Base-by-base conservation (phyloP, 1,140 invertebrate genomes). In the Megalopta genalis region DNA sequence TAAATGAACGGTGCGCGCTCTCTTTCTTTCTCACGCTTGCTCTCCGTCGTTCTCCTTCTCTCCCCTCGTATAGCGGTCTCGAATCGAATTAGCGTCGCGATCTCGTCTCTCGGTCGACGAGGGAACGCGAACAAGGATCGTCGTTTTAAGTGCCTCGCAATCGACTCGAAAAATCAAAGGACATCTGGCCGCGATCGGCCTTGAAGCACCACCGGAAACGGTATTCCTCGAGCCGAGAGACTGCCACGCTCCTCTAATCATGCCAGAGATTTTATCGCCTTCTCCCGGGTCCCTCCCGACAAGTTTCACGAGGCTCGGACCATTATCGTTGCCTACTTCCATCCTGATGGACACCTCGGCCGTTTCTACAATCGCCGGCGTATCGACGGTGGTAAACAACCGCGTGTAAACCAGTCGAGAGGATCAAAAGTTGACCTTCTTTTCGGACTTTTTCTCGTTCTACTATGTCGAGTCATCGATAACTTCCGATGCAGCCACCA, bases 151-250 rank as follows among this genome's bases (percentile, higher is more conserved):
- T 69, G 25, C 21, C 42, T 46, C 10, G 42, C 32, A 42, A 32
- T 42, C 23, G 57, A 27, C 27, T 62, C 25, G 72, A 84, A 80
- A n/a, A 49, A 80, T 80, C 39, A 39, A 76, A 84, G 67, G 63
- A 39, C 66, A 84, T 73, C 49, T 25, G 14, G 25, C 8, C 49
- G 21, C 25, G 37, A 83, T 70, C 59, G 59, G 23, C 83, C 82
- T 77, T 85, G 69, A 73, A 85, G 52, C 23, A 65, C 49, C 63
- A n/a, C 52, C 52, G 72, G 65, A 85, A 85, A 84, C 59, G 39
- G 63, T 49, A 59, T 80, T 76, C 62, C 49, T 21, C 42, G 27
- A 79, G 52, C 63, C n/a, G 46, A 68, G 68, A 60, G 69, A 72
- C 68, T 69, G 77, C 75, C 39, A 7, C 21, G 42, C 64, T 57